These are phyloP conservation scores for Phyto melanocephala DNA, from an alignment of 2,888 invertebrate genomes.

Conservation along the genomic window DNA sequence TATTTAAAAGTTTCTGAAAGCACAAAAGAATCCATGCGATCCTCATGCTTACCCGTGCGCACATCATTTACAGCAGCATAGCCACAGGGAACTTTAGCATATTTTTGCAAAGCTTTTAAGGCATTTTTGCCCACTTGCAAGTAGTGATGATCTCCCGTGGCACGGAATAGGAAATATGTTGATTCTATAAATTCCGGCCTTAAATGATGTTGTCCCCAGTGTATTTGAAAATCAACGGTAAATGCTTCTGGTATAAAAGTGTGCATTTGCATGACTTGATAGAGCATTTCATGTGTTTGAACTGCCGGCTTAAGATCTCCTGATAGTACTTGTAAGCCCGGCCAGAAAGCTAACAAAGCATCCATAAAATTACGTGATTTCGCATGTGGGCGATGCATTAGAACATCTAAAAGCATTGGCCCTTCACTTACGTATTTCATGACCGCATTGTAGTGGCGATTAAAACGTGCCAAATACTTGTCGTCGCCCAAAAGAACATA, in stretches of 20 bases:
- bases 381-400: constrained; percentile 96
- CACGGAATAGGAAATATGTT: constrained; percentile 97
- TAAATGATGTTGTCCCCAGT: constrained; percentile 98
- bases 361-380: constrained; percentile 98
- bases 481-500: constrained; percentile 97
- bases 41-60: constrained; percentile 92
- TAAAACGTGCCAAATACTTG: constrained; percentile 95
- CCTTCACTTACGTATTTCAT: constrained; percentile 97
- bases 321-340: constrained; percentile 92
- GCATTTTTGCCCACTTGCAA: constrained; percentile 92
- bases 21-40: constrained; percentile 99
- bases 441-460: constrained; percentile 95
- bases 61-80: constrained; percentile 99
- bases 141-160: constrained; percentile 97
- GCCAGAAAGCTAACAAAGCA: constrained; percentile 98
- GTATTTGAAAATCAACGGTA: constrained; percentile 97
- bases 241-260: constrained; percentile 99
- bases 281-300: constrained; percentile 99
- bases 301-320: constrained; percentile 98
- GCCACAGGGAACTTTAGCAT: constrained; percentile 96
- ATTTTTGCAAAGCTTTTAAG: constrained; percentile 91
- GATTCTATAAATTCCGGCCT: constrained; percentile 98
- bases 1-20: constrained; percentile 99
- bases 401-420: constrained; percentile 95
- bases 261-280: constrained; percentile 98